Conservation (phyloP, 2,113 vertebrate species). For the Meleagris gallopavo region DNA sequence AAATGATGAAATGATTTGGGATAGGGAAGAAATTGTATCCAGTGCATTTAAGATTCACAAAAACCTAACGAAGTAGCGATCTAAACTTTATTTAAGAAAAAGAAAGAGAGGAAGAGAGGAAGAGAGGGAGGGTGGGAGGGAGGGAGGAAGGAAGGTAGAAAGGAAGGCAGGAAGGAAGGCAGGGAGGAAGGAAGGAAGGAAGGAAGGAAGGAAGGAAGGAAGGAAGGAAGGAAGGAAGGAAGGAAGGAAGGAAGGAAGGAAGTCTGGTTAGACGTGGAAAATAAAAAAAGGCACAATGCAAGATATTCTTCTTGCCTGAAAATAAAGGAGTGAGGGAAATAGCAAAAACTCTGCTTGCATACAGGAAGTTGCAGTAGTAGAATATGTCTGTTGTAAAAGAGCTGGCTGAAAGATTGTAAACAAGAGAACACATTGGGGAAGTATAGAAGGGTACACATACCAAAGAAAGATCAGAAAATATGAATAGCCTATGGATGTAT, state of each 20-base stretch:
- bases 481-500: neutral
- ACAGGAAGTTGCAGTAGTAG: neutral
- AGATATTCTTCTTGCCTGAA: neutral
- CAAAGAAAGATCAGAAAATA: constrained; percentile 25
- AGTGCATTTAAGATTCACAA: neutral
- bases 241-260: neutral
- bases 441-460: neutral
- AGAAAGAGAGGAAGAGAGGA: neutral
- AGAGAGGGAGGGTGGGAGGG: too few relatives aligned
- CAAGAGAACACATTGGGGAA: neutral
- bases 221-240: too few relatives aligned
- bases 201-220: too few relatives aligned
- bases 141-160: fast-evolving
- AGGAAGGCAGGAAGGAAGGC: too few relatives aligned
- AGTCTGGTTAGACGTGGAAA: neutral
- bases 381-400: constrained; percentile 11
- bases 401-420: neutral
- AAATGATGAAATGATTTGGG: constrained; percentile 31
- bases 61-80: neutral
- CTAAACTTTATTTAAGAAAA: neutral
- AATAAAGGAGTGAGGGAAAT: neutral
- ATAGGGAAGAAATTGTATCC: neutral
- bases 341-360: neutral
- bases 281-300: neutral
- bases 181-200: too few relatives aligned